Base-by-base conservation (phyloP, 2,797 vertebrate genomes). In the Varecia variegata region DNA sequence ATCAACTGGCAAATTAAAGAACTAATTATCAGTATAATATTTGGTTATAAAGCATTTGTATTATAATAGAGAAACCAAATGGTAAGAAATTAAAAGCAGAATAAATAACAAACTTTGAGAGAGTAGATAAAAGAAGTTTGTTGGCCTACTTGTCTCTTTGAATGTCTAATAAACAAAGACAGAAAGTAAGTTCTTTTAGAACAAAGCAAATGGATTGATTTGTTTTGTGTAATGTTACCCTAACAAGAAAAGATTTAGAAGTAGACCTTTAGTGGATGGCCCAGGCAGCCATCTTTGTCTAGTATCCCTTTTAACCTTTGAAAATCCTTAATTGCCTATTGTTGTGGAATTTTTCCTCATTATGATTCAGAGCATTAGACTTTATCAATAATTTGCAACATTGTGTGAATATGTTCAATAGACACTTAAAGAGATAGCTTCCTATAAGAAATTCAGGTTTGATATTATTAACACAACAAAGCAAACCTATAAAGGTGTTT, bases 261-360 rank as follows among this genome's bases (percentile, higher is more conserved):
- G 7, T 13, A 77, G 30, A 82, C 2, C 1, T 45, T 60, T 18
- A 10, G 21, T n/a, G 18, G 54, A 52, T 27, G 20, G 2, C 11
- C 1, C 15, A 71, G 54, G 11, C 2, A 47, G 20, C 32, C 30
- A 27, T 40, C 15, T 15, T 62, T 81, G 32, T 32, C 11, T 76
- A 13, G 25, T 47, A 25, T 65, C 17, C 43, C 30, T 71, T 2
- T 38, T 81, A 65, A 3, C 20, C 32, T 38, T 62, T 52, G 23
- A 90, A 68, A 73, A 88, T 82, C 3, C 2, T 25, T 54, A 95
- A 54, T 25, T 80, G 7, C 30, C 67, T 32, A 47, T 27, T 91
- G 30, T 90, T 82, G 50, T 85, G 30, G 10, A 76, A 79, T 43
- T 85, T 83, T 92, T 85, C n/a, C n/a, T 96, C 20, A 90, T 77